Percentiles rank a stretch among this genome's conserved stretches.
These are phyloP conservation scores for Ectemnius continuus DNA, from an alignment of 2,888 invertebrate species.

Conservation along the genomic window DNA sequence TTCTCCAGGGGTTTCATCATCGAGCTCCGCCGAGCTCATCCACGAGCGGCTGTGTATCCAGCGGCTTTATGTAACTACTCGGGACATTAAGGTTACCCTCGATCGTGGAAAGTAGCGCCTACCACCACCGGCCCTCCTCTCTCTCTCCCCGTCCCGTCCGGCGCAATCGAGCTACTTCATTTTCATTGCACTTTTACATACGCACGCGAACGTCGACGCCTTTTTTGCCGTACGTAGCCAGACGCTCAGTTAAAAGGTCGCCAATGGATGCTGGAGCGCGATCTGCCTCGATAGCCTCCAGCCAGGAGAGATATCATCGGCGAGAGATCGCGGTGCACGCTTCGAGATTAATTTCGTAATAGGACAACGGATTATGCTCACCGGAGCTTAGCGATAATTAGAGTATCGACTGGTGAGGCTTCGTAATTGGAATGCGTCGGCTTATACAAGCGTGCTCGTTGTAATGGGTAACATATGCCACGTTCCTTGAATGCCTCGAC, in stretches of 20 bases:
- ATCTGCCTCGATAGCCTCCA: conserved; percentile 23
- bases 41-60: conserved; percentile 35
- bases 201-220: conserved; percentile 28
- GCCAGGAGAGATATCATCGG: conserved; percentile 24
- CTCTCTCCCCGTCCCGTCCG: no score
- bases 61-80: conserved; percentile 52
- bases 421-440: not conserved
- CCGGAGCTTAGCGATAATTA: not conserved
- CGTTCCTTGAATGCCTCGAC: conserved; percentile 7
- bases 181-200: conserved; percentile 40
- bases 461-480: not conserved
- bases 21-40: conserved; percentile 26
- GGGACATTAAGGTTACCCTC: conserved; percentile 56
- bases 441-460: not conserved
- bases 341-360: conserved; percentile 29
- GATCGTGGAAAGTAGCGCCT: conserved; percentile 55
- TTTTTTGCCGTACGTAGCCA: not conserved
- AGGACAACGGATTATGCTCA: not conserved
- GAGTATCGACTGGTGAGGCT: not conserved
- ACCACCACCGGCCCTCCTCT: conserved; percentile 32
- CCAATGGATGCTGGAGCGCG: conserved; percentile 25
- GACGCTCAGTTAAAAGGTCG: conserved; percentile 43
- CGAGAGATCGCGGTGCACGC: conserved; percentile 15
- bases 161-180: conserved; percentile 18
- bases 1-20: conserved; percentile 54